These are phyloP conservation scores for Tholera decimalis DNA, from an alignment of 2,888 invertebrate species.

Conservation along the genomic window DNA sequence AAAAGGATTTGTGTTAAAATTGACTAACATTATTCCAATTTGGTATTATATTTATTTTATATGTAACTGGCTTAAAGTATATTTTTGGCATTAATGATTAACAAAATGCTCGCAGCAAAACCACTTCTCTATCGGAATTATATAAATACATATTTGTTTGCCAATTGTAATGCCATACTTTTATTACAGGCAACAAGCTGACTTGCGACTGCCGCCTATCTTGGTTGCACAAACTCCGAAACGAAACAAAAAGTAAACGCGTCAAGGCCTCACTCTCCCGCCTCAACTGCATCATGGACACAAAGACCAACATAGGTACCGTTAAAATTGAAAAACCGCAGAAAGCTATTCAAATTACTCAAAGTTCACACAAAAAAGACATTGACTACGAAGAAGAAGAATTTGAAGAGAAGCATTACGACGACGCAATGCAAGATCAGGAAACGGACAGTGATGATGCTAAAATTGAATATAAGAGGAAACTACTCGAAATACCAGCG, in stretches of 20 bases:
- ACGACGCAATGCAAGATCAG: conserved; percentile 86
- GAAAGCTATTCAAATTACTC: conserved; percentile 67
- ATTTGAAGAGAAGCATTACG: conserved; percentile 81
- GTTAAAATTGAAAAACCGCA: conserved; percentile 73
- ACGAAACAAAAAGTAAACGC: conserved; percentile 94
- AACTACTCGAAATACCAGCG: conserved; percentile 82
- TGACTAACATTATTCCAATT: not conserved
- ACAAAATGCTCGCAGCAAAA: not conserved
- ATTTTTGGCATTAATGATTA: not conserved
- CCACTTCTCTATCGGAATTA: not conserved
- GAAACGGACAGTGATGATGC: conserved; percentile 77
- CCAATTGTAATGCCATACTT: conserved; percentile 41
- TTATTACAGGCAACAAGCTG: conserved; percentile 94
- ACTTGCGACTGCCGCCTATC: conserved; percentile 95
- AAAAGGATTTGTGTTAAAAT: conserved; percentile 12
- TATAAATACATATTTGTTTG: not conserved
- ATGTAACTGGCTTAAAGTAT: not conserved
- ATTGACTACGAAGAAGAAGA: conserved; percentile 80
- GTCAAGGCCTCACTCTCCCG: conserved; percentile 93
- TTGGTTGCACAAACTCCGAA: conserved; percentile 94
- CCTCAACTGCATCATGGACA: conserved; percentile 93
- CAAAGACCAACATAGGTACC: conserved; percentile 72
- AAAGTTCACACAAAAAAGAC: conserved; percentile 72
- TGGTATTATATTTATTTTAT: not conserved
- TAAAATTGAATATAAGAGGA: conserved; percentile 82